Evolutionary conservation across 2,888 invertebrate genomes (phyloP).

Genomic region (Tetanocera ferruginea): DNA sequence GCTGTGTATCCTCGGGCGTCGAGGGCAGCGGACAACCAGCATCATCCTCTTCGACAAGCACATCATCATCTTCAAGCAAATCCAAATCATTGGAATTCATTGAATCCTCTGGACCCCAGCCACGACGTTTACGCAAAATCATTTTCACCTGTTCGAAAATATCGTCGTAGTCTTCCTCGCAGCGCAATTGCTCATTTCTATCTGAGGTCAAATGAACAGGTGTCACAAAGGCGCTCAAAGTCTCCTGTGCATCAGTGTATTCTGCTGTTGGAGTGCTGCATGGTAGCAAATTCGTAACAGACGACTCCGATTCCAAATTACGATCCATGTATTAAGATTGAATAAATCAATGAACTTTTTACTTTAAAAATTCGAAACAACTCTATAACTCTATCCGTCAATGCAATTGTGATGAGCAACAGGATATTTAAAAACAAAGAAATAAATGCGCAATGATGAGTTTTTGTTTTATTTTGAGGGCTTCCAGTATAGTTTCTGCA

Average conservation of each 20-base stretch:
- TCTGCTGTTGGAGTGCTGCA: constrained; percentile 47
- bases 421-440: too few relatives aligned
- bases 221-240: constrained; percentile 52
- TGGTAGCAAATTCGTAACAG: constrained; percentile 49
- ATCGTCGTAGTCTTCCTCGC: constrained; percentile 56
- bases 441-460: too few relatives aligned
- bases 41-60: constrained; percentile 77
- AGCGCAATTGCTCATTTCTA: constrained; percentile 34
- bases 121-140: constrained; percentile 67
- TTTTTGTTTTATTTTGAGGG: too few relatives aligned
- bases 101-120: constrained; percentile 67
- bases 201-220: constrained; percentile 50
- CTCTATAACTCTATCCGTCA: too few relatives aligned
- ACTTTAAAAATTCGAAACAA: too few relatives aligned
- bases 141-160: constrained; percentile 67
- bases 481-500: too few relatives aligned
- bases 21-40: constrained; percentile 88
- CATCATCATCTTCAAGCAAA: constrained; percentile 66
- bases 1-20: constrained; percentile 87
- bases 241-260: constrained; percentile 51
- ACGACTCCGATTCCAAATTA: constrained; percentile 43
- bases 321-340: background rate
- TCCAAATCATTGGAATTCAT: constrained; percentile 64
- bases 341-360: too few relatives aligned
- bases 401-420: too few relatives aligned